phyloP scores from a whole-genome alignment of 2,797 vertebrate species.

The Cryptoblepharus egeriae region DNA sequence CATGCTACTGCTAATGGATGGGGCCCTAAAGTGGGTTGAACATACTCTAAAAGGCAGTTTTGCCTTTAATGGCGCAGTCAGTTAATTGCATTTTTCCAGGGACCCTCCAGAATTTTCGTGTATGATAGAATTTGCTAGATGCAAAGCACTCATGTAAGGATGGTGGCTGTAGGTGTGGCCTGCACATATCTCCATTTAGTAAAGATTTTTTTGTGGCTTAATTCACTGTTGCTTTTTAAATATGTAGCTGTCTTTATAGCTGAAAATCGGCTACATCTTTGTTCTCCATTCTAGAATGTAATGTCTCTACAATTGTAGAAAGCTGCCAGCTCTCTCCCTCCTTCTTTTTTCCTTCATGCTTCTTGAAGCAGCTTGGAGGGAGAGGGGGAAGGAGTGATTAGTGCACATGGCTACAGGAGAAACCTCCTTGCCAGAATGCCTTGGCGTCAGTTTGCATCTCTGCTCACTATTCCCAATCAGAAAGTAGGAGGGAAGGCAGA shows the following conservation, averaged over 20 bases:
- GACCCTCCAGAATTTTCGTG: not conserved
- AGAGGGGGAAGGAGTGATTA: not conserved
- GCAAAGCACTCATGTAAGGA: not conserved
- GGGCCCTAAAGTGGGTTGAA: not conserved
- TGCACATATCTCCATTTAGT: not conserved
- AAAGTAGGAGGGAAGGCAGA: not conserved
- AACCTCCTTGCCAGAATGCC: not conserved
- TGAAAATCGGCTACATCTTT: no score
- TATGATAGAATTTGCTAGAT: not conserved
- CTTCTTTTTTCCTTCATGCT: not conserved
- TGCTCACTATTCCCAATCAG: not conserved
- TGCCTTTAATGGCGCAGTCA: not conserved
- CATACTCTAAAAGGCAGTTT: not conserved
- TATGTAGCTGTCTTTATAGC: not conserved
- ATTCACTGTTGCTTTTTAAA: not conserved
- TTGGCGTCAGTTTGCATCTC: not conserved
- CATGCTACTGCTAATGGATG: not conserved
- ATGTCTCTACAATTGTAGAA: not conserved
- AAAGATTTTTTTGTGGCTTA: not conserved
- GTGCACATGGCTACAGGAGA: not conserved
- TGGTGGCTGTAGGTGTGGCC: not conserved
- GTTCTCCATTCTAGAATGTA: not conserved
- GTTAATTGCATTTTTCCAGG: not conserved
- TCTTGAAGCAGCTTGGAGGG: not conserved
- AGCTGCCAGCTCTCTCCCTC: not conserved